Base-by-base conservation (phyloP, 2,113 vertebrate species). In the Thunnus maccoyii region DNA sequence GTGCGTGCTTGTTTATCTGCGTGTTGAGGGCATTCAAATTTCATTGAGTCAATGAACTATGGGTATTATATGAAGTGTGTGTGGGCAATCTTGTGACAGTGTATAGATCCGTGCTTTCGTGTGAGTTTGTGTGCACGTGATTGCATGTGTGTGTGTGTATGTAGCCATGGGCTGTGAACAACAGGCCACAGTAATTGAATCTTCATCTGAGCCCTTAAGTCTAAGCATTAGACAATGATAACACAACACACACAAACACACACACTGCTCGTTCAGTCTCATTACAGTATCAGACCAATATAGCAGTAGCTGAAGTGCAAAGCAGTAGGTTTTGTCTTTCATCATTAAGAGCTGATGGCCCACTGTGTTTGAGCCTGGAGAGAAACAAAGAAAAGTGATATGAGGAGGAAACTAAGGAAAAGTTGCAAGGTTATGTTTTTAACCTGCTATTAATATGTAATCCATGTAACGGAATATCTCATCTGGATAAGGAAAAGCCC, bases 181-280 rank as follows among this genome's bases (percentile, higher is more conserved):
- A 94, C 91, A 94, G 93, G 89, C 90, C 85, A 78, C 92, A 90
- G 91, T 94, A 94, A 95, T 94, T 95, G 93, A 94, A 94, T 95
- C 92, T 88, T 91, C 87, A 90, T 94, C 87, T 90, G 82, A 93
- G 93, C 92, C 94, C 93, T 92, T 90, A 94, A 92, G 91, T 92
- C 86, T 93, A 88, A 90, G 88, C 89, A 93, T 95, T 92, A 94
- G 88, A 89, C 76, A 92, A 90, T 15, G 30, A 85, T 88, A 85
- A 85, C 58, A 64, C 84, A 79, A 78, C 74, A 63, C 58, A 66
- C 76, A 75, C 50, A 66, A 65, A 48, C 66, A 78, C 72, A 76
- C 84, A 78, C 78, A 76, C 69, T 66, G 66, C 69, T 82, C 67
- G 91, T 90, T 92, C 84, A 86, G 82, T 88, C 85, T 94, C 94